Percentiles rank a stretch among this genome's conserved stretches.
Evolutionary conservation across 2,113 vertebrate genomes (phyloP).

Genomic region (Mastomys natalensis): DNA sequence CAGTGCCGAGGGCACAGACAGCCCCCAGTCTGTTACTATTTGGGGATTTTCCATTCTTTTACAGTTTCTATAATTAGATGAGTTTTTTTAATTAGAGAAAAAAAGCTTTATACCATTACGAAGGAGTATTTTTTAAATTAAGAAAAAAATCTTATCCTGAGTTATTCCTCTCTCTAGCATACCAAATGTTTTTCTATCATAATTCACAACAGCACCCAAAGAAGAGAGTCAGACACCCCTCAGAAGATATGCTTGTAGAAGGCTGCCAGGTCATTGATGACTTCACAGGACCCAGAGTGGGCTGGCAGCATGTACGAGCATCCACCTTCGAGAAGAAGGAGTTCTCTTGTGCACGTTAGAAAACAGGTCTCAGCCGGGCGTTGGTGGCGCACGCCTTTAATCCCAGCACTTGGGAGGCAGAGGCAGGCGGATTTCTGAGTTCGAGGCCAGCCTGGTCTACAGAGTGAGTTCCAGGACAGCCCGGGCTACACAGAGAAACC

Average conservation of each 20-base stretch:
- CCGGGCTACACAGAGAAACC: too few species aligned
- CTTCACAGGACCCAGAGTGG: neutral
- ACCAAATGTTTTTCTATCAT: neutral
- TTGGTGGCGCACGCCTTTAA: too few species aligned
- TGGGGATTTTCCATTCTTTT: neutral
- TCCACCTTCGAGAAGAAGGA: neutral
- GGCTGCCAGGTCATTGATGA: neutral
- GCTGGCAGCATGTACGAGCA: neutral
- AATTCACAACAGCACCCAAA: neutral
- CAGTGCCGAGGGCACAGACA: too few species aligned
- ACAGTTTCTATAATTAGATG: conserved; percentile 15
- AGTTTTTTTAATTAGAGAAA: neutral
- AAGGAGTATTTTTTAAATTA: conserved; percentile 7
- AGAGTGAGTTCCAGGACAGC: too few species aligned
- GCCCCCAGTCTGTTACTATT: neutral
- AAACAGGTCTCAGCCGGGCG: neutral
- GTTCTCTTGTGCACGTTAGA: neutral
- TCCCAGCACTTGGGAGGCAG: too few species aligned
- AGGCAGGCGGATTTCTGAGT: too few species aligned
- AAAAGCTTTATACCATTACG: neutral
- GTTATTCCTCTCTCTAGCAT: neutral
- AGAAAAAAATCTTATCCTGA: neutral
- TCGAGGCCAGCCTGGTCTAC: too few species aligned
- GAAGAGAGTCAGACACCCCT: neutral
- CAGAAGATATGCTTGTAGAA: neutral